phyloP scores from a whole-genome alignment of 2,113 vertebrate species.

The Dryoscopus gambensis region DNA sequence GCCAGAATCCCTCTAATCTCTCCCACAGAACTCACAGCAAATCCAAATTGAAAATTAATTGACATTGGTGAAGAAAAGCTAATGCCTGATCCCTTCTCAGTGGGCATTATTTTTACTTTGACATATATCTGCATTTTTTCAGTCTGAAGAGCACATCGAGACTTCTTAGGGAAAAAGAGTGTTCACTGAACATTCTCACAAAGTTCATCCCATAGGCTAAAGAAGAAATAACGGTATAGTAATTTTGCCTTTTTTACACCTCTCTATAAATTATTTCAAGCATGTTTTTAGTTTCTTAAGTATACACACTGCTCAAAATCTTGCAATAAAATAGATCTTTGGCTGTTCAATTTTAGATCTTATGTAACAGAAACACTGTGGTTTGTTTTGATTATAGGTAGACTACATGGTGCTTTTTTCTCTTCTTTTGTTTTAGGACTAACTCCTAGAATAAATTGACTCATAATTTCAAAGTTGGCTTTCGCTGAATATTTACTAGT shows the following conservation, averaged over 20 bases:
- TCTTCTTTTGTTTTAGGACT: background rate
- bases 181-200: background rate
- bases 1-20: background rate
- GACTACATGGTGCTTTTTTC: background rate
- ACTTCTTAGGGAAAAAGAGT: background rate
- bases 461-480: background rate
- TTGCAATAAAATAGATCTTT: background rate
- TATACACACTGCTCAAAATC: background rate
- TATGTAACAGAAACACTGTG: background rate
- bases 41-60: conserved; percentile 7
- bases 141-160: background rate
- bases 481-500: background rate
- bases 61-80: background rate
- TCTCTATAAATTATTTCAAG: background rate
- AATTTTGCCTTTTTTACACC: background rate
- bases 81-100: background rate
- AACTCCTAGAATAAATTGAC: background rate
- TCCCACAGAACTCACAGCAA: background rate
- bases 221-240: background rate
- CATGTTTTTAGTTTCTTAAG: background rate
- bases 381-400: background rate
- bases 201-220: background rate
- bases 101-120: background rate
- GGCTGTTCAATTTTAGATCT: background rate
- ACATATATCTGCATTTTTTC: background rate